A percentile compares a stretch with the other conserved stretches of the same genome.
Evolutionary conservation across 2,113 vertebrate species (phyloP).

Genomic region (Ramphastos sulfuratus): DNA sequence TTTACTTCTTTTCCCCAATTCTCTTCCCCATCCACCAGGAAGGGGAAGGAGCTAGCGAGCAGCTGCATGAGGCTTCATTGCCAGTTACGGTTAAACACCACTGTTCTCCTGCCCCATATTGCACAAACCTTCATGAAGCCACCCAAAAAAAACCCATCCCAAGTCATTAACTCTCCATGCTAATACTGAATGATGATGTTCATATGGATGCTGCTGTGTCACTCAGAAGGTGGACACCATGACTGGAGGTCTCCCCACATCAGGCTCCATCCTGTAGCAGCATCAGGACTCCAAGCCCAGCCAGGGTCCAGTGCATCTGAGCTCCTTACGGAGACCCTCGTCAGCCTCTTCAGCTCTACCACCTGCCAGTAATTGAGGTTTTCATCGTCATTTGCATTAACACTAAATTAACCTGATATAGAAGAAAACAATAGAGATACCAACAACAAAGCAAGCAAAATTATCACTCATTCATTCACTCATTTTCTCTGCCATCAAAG

Average conservation of each 20-base stretch:
- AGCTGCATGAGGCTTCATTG: neutral
- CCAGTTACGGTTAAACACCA: neutral
- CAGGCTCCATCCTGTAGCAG: neutral
- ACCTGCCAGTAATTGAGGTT: neutral
- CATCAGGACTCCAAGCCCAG: neutral
- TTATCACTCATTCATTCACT: neutral
- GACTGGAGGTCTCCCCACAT: rapidly evolving
- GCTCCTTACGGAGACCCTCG: neutral
- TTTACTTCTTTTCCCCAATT: neutral
- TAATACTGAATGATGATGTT: rapidly evolving
- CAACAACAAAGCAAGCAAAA: neutral
- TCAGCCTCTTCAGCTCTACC: no score
- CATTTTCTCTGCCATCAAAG: neutral
- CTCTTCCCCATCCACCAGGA: neutral
- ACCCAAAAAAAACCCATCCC: neutral
- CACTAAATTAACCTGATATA: neutral
- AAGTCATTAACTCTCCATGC: rapidly evolving
- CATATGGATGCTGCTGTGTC: rapidly evolving
- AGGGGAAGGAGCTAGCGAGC: neutral
- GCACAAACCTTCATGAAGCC: neutral
- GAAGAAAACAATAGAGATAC: neutral
- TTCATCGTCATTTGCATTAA: neutral
- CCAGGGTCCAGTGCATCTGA: neutral
- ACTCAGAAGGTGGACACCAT: rapidly evolving
- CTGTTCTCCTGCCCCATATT: rapidly evolving